Evolutionary conservation across 2,797 vertebrate genomes (phyloP).

Genomic region (Peromyscus eremicus): DNA sequence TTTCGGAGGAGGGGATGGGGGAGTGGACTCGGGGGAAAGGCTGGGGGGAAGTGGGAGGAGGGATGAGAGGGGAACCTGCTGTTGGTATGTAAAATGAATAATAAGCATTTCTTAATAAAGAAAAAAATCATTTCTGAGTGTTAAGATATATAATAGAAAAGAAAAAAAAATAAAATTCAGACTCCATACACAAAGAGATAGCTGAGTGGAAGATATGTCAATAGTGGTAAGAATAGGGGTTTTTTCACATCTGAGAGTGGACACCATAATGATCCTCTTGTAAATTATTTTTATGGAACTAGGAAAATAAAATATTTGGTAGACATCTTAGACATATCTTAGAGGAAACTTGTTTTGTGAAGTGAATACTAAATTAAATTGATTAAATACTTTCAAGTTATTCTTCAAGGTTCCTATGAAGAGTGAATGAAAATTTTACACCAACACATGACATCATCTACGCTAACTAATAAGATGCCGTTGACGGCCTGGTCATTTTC

Average conservation of each 20-base stretch:
- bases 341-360: not conserved
- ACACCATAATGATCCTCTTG: not conserved
- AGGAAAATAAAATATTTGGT: not conserved
- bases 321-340: not conserved
- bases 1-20: no score
- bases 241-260: not conserved
- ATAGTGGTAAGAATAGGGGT: not conserved
- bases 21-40: no score
- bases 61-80: no score
- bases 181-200: not conserved
- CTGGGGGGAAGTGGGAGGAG: no score
- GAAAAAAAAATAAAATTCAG: constrained; percentile 10
- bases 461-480: not conserved
- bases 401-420: not conserved
- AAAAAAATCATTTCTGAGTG: not conserved
- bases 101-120: no score
- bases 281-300: not conserved
- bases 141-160: not conserved
- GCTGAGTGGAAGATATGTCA: not conserved
- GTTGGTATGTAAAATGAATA: no score
- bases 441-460: not conserved
- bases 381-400: not conserved
- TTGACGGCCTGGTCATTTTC: not conserved
- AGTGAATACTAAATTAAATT: not conserved
- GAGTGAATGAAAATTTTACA: not conserved